Conservation (phyloP, 2,113 vertebrate genomes). For the Nycticebus coucang region DNA sequence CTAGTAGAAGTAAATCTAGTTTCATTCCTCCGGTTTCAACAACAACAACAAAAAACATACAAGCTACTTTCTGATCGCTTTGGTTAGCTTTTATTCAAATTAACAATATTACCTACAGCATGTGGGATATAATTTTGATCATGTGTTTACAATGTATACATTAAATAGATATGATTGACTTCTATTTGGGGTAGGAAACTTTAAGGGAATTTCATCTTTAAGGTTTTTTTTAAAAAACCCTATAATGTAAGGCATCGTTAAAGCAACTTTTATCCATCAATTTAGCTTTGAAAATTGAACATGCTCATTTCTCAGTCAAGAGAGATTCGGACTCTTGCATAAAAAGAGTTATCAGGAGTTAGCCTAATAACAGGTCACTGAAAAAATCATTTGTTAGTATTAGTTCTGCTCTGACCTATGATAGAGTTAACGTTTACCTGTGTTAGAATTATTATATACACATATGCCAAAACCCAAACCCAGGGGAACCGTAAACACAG, state of each 20-base stretch:
- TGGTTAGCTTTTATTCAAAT: constrained; percentile 28
- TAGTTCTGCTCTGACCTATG: not conserved
- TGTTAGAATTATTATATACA: not conserved
- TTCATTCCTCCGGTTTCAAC: constrained; percentile 37
- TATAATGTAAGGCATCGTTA: constrained; percentile 8
- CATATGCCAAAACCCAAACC: not conserved
- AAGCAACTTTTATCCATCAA: constrained; percentile 37
- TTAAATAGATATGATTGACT: constrained; percentile 9
- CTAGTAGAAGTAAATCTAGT: constrained; percentile 30
- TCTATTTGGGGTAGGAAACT: constrained; percentile 17
- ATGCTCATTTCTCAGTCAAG: not conserved
- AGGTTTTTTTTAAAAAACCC: not conserved
- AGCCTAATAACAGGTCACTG: not conserved
- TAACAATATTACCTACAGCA: not conserved
- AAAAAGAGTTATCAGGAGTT: not conserved
- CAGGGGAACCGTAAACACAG: not conserved
- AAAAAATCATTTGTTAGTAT: not conserved
- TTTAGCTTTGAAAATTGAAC: constrained; percentile 21
- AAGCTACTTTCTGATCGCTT: constrained; percentile 10
- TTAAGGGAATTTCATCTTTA: not conserved
- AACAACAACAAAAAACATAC: not conserved
- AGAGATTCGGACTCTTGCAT: not conserved
- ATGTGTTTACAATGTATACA: constrained; percentile 37
- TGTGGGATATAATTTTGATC: not conserved
- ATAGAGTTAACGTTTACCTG: not conserved